Evolutionary conservation across 2,888 invertebrate genomes (phyloP), one percentile per base, ranked within the genome.

Genomic region (Cosmia pyralina): DNA sequence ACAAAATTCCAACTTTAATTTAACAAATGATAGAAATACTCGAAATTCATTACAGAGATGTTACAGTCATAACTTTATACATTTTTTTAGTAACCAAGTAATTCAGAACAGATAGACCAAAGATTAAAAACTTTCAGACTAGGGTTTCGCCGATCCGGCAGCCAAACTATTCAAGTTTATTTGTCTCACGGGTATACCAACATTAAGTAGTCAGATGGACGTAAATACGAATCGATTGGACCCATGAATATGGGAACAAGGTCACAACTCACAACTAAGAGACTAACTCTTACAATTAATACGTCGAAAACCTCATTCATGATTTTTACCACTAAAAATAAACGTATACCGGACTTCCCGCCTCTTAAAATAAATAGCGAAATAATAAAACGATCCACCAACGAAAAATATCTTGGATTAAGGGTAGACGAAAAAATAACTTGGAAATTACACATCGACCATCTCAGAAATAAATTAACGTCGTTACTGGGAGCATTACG

Each of bases 161-260:
- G n/a, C 19, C n/a, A 66, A 82, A 60, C 55, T 75, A 59, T 71
- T 62, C 52, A 69, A 73, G 58, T 67, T 53, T 38, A 72, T 73
- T 60, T 53, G 44, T 71, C 69, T 62, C 74, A 41, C 65, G 79
- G 63, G 74, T 52, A 13, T 57, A 62, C 67, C 48, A 34, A 69
- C 69, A 64, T 67, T 52, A 53, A 17, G 50, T 22, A n/a, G n/a
- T n/a, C n/a, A 57, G 13, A 63, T 57, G 38, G 65, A 46, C 66
- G 41, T 67, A 58, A 68, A 66, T 69, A 66, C 28, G 41, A 72
- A 83, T 83, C 74, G 78, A 81, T 81, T 57, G 66, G 58, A 63
- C 59, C 46, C 63, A 50, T 41, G 52, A 64, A 79, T 68, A 64
- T 50, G 22, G 68, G 63, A 53, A 52, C 71, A 80, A 83, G 82